Evolutionary conservation across 2,113 vertebrate species (phyloP).

Genomic region (Gopherus evgoodei): DNA sequence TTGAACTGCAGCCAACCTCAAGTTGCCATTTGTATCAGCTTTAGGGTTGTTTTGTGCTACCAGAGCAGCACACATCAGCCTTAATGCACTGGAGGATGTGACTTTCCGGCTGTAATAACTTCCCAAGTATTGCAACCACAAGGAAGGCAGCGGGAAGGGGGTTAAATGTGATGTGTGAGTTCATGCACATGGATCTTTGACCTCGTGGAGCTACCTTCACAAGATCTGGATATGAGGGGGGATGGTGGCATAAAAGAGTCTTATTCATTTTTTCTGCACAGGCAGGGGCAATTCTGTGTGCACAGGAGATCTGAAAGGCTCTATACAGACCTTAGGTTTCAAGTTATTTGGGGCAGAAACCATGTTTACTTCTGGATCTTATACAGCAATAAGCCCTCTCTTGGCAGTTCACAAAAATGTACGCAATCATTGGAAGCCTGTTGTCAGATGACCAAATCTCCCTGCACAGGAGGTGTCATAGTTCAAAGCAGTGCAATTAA

Average conservation of each 20-base stretch:
- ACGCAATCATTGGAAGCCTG: not conserved
- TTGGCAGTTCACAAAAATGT: not conserved
- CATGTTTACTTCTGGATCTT: not conserved
- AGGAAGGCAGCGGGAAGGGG: not conserved
- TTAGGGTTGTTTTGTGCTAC: fast-evolving
- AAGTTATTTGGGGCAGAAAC: constrained; percentile 22
- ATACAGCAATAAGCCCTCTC: not conserved
- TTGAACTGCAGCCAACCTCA: fast-evolving
- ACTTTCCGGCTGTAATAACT: not conserved
- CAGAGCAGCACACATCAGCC: not conserved
- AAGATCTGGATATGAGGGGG: not conserved
- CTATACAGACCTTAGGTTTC: not conserved
- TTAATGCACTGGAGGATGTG: not conserved
- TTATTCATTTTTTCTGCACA: not conserved
- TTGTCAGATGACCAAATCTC: constrained; percentile 4
- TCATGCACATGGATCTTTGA: not conserved
- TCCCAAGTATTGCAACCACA: not conserved
- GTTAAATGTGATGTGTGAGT: not conserved
- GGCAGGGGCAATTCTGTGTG: not conserved
- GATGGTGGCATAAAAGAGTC: not conserved
- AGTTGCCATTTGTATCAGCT: not conserved
- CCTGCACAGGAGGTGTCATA: not conserved
- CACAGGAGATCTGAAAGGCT: constrained; percentile 1
- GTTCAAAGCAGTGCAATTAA: constrained; percentile 10
- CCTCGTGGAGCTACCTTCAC: not conserved